phyloP scores from a whole-genome alignment of 2,113 vertebrate species.

The Cardinalis cardinalis region DNA sequence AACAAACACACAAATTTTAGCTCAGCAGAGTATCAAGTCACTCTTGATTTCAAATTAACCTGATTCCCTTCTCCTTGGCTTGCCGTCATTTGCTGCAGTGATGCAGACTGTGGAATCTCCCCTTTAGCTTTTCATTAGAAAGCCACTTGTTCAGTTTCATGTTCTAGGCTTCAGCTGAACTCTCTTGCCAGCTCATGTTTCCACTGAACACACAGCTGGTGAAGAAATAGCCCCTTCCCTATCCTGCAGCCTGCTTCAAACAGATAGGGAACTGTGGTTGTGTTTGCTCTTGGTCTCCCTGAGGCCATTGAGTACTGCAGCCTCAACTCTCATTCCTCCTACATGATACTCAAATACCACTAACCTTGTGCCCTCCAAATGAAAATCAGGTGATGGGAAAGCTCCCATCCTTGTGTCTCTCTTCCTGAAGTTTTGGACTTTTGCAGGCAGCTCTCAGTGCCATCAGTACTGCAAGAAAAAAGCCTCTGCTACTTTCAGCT shows the following conservation, averaged over 20 bases:
- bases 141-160: neutral
- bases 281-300: neutral
- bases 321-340: neutral
- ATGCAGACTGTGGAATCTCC: neutral
- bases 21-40: neutral
- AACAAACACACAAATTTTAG: neutral
- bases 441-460: neutral
- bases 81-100: neutral
- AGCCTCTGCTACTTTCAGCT: neutral
- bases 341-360: neutral
- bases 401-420: neutral
- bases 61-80: neutral
- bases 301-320: neutral
- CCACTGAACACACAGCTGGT: neutral
- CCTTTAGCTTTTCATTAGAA: neutral
- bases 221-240: constrained; percentile 7
- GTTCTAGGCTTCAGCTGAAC: neutral
- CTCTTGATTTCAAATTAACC: neutral
- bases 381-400: neutral
- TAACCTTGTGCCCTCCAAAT: neutral
- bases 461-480: neutral
- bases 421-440: neutral
- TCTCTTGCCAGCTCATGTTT: neutral
- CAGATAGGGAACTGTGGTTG: neutral
- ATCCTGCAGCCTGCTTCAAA: neutral